Conservation (phyloP, 2,113 vertebrate species). For the Macrotis lagotis region DNA sequence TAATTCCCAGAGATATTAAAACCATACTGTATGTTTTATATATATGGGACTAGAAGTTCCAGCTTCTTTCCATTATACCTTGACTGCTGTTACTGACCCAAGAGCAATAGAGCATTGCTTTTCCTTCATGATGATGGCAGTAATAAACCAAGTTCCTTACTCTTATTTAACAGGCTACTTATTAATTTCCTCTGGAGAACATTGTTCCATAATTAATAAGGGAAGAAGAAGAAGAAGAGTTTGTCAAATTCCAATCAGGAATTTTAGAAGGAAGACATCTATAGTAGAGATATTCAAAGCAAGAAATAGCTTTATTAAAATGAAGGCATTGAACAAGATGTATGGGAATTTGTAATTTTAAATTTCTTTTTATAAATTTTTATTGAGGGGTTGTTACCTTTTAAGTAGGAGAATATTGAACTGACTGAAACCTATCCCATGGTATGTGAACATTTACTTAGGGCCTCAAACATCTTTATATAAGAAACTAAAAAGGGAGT, state of each 20-base stretch:
- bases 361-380: not conserved
- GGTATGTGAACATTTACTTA: not conserved
- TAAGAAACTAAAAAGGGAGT: not conserved
- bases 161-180: not conserved
- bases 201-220: not conserved
- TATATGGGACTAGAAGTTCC: not conserved
- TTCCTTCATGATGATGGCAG: not conserved
- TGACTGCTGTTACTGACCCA: not conserved
- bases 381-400: not conserved
- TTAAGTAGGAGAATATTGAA: not conserved
- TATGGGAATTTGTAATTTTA: not conserved
- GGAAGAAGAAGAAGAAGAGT: not conserved
- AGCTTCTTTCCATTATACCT: not conserved
- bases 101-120: not conserved
- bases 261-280: not conserved
- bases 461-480: not conserved
- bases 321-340: not conserved
- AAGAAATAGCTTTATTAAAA: not conserved
- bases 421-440: not conserved
- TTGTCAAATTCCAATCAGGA: not conserved
- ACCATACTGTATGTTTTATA: not conserved
- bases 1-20: not conserved
- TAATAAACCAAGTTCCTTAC: not conserved
- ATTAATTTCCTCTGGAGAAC: not conserved
- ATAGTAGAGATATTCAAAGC: not conserved